A percentile compares a stretch with the other conserved stretches of the same genome.
Conservation (phyloP, 2,113 vertebrate genomes). For the Pseudopodoces humilis region DNA sequence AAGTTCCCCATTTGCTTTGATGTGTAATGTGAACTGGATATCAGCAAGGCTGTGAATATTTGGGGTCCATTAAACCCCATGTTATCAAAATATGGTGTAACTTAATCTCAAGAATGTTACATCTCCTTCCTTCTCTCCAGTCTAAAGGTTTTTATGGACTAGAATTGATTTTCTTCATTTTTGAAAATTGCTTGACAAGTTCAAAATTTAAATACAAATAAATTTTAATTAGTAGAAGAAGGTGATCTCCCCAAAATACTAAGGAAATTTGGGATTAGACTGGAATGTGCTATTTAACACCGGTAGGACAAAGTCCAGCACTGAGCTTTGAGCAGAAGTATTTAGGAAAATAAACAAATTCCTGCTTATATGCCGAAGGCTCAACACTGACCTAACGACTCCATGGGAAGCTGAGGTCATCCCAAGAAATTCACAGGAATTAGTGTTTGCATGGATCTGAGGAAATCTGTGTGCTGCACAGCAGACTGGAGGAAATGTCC, state of each 20-base stretch:
- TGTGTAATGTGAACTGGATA: background rate
- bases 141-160: background rate
- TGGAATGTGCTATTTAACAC: background rate
- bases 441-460: background rate
- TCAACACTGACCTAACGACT: background rate
- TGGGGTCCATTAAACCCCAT: background rate
- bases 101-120: background rate
- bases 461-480: background rate
- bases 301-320: background rate
- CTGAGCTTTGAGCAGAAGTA: background rate
- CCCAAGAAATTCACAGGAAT: background rate
- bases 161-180: background rate
- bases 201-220: background rate
- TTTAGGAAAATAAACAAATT: conserved; percentile 18
- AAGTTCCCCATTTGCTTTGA: background rate
- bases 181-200: background rate
- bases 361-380: background rate
- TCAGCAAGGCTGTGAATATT: background rate
- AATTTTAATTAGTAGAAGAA: background rate
- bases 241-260: background rate
- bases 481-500: background rate
- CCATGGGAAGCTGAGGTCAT: background rate
- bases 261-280: background rate
- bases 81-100: background rate
- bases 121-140: background rate